Conservation (phyloP, 2,888 invertebrate genomes). For the Dasysyrphus tricinctus region DNA sequence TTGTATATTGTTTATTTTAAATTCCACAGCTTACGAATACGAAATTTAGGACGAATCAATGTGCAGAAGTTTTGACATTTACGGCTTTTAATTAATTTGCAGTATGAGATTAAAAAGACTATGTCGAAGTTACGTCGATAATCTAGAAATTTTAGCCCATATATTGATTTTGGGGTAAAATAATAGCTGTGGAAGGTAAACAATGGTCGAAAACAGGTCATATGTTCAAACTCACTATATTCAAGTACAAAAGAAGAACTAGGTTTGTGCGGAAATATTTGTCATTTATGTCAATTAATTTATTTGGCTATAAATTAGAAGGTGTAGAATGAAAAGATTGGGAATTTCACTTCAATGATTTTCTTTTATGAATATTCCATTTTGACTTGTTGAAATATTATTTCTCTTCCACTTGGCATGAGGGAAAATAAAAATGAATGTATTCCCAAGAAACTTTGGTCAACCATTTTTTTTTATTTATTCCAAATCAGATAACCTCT, state of each 20-base stretch:
- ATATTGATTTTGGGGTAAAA: background rate
- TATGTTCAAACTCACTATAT: background rate
- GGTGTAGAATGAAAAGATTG: background rate
- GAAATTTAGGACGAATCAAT: too few species aligned
- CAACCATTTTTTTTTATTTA: background rate
- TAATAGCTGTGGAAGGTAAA: background rate
- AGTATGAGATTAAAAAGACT: background rate
- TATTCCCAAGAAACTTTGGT: conserved; percentile 3
- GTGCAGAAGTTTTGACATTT: too few species aligned
- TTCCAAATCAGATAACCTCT: conserved; percentile 31
- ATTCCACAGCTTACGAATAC: too few species aligned
- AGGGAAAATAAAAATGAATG: background rate
- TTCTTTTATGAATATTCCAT: background rate
- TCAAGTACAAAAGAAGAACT: background rate
- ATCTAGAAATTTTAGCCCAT: background rate
- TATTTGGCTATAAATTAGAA: background rate
- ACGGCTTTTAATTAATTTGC: too few species aligned
- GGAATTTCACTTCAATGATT: background rate
- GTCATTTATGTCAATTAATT: background rate
- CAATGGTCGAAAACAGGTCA: background rate
- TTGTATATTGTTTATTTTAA: too few species aligned
- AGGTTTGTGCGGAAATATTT: background rate
- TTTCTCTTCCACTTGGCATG: background rate
- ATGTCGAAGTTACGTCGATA: background rate
- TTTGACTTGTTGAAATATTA: background rate